These are phyloP conservation scores for Octonoba sinensis DNA, from an alignment of 2,888 invertebrate genomes.

Conservation along the genomic window DNA sequence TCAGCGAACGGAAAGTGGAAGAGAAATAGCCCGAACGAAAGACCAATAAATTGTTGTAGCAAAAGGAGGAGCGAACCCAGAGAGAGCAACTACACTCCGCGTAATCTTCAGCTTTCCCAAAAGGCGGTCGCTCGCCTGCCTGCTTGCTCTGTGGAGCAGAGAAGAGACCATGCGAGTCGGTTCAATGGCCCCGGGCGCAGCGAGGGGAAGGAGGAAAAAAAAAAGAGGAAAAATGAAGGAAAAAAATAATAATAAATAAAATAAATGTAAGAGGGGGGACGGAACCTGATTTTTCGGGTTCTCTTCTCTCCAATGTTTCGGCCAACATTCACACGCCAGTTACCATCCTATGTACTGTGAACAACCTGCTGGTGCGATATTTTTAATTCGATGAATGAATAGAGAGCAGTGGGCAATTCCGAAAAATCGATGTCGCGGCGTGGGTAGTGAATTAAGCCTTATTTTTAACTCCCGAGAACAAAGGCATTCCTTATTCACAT, in stretches of 20 bases:
- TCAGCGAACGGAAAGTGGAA: too few species aligned
- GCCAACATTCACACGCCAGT: slow-evolving; percentile 41
- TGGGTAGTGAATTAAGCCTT: too few species aligned
- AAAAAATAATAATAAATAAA: too few species aligned
- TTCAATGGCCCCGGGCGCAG: slow-evolving; percentile 59
- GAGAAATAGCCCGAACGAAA: slow-evolving; percentile 3
- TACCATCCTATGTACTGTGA: slow-evolving; percentile 11
- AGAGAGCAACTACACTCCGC: too few species aligned
- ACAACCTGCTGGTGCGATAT: not conserved
- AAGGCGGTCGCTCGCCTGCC: slow-evolving; percentile 14
- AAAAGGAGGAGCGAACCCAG: slow-evolving; percentile 20
- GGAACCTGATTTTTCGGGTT: slow-evolving; percentile 60
- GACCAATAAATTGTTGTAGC: slow-evolving; percentile 33
- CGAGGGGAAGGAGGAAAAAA: slow-evolving; percentile 28
- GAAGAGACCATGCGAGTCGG: slow-evolving; percentile 50
- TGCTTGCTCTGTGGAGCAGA: slow-evolving; percentile 22
- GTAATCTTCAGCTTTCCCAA: slow-evolving; percentile 19
- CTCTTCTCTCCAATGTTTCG: slow-evolving; percentile 49
- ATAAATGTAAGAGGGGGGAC: not conserved
- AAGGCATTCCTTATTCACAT: too few species aligned
- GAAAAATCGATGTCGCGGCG: too few species aligned
- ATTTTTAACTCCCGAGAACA: too few species aligned
- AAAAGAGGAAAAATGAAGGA: slow-evolving; percentile 7
- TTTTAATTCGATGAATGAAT: too few species aligned
- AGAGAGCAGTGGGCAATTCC: too few species aligned